Conservation (phyloP, 2,113 vertebrate genomes). For the Cyprinodon variegatus region DNA sequence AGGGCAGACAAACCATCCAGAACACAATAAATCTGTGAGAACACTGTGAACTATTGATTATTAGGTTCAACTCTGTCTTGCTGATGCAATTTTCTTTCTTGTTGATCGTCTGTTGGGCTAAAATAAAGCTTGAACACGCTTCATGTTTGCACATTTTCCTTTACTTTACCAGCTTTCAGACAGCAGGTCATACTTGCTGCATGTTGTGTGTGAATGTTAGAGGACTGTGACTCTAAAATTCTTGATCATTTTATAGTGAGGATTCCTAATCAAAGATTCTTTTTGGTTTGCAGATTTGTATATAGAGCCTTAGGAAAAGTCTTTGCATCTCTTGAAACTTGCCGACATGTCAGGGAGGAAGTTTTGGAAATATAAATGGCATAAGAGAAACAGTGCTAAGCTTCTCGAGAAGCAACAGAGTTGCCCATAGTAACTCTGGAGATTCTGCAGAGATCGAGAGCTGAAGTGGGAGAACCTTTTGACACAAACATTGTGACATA, state of each 20-base stretch:
- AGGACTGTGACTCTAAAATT: conserved; percentile 16
- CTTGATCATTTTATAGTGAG: conserved; percentile 3
- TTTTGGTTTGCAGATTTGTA: background rate
- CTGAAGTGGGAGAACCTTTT: too few relatives aligned
- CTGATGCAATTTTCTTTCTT: background rate
- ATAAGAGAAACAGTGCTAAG: too few relatives aligned
- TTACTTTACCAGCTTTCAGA: background rate
- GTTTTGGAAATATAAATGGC: too few relatives aligned
- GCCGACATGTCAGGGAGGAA: too few relatives aligned
- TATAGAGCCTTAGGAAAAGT: background rate
- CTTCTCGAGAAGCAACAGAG: too few relatives aligned
- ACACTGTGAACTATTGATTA: background rate
- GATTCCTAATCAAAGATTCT: background rate
- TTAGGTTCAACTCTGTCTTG: background rate
- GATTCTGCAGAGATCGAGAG: too few relatives aligned
- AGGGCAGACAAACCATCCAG: background rate
- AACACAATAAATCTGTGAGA: background rate
- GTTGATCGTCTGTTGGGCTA: background rate
- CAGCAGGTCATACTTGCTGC: conserved; percentile 11
- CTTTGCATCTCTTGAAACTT: background rate
- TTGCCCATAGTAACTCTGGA: too few relatives aligned
- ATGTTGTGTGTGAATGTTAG: conserved; percentile 22
- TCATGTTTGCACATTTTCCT: conserved; percentile 14
- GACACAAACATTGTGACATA: too few relatives aligned
- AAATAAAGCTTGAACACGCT: background rate